Base-by-base conservation (phyloP, 2,113 vertebrate species). In the Corvus moneduloides region DNA sequence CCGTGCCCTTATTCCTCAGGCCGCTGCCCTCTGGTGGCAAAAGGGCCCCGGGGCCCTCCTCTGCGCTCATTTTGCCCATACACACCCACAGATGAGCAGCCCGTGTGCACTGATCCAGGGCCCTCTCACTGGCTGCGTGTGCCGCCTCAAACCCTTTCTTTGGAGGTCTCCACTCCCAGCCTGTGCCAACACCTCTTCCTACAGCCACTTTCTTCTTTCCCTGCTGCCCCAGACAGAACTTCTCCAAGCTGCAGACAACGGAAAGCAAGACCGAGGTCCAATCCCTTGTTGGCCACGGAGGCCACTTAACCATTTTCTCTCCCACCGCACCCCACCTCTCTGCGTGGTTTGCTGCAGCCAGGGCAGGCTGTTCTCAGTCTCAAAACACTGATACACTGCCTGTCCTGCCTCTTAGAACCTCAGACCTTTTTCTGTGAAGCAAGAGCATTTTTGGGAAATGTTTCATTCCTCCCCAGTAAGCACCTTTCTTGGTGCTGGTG, bases 11-110 rank as follows among this genome's bases (percentile, higher is more conserved):
- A 18, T 41, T 28, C 16, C 46, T 15, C 32, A 23, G 41, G 39
- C n/a, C 24, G 39, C 16, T 69, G 12, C 54, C 10, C 33, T 52
- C 6, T 16, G 16, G 18, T 15, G 48, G 26, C 4, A 43, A 11
- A 15, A 33, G 13, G 22, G 8, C 10, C 37, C 10, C 9, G 1
- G 11, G 22, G 6, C 4, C 24, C 28, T 3, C 10, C 21, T 20
- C n/a, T 3, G 15, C 10, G 3, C 11, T 5, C 15, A 3, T 33
- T 21, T 16, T 79, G 9, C 43, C 24, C 11, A 6, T n/a, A 13
- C 44, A 8, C 12, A 2, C 21, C 9, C 7, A 2, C 14, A 18
- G 51, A 41, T 2, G 6, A 37, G 2, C 48, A 16, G 27, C 39
- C 12, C 7, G 0, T 10, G 27, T 22, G 15, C 33, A 13, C 41